Base-by-base conservation (phyloP, 2,797 vertebrate species). In the Gymnothorax javanicus region DNA sequence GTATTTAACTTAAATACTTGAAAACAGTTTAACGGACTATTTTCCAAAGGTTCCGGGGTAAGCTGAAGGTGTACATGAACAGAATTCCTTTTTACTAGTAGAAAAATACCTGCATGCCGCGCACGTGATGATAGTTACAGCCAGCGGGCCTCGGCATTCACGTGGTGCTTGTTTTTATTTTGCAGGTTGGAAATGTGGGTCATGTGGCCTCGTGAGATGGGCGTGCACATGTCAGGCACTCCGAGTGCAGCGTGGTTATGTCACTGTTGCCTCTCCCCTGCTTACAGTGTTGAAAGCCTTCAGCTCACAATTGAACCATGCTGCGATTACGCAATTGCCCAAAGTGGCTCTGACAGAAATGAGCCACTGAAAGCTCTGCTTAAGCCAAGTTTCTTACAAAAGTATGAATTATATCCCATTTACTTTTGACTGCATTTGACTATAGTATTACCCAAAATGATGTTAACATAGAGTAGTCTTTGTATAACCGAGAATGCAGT, bases 331-430 rank as follows among this genome's bases (percentile, higher is more conserved):
- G 50, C 77, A 50, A 54, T 11, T 11, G 77, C 50, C 77, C 54
- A 56, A 56, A 81, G 50, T 56, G 77, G 77, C 77, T 52, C 77
- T 9, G 52, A 81, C 77, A 81, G 75, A 79, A 81, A 81, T 81
- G n/a, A 56, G 17, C 77, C 77, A 8, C 77, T 56, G 77, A 81
- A 81, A 54, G 77, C 50, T 81, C 77, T 56, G 50, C 50, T 56
- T 81, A 81, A 81, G 77, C 77, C 77, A 56, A 81, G 50, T 81
- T 56, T 81, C 77, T 81, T 54, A 54, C 77, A 81, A 81, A 81
- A 1, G 17, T n/a, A 7, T 54, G 20, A 56, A 54, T 81, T 56
- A 56, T 20, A 56, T 7, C 52, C 20, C n/a, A 54, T 79, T 79
- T 20, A 43, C 75, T 54, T 56, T 75, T 52, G n/a, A 1, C 50